These are phyloP conservation scores for Trissolcus japonicus DNA, from an alignment of 2,888 invertebrate genomes.

Conservation along the genomic window DNA sequence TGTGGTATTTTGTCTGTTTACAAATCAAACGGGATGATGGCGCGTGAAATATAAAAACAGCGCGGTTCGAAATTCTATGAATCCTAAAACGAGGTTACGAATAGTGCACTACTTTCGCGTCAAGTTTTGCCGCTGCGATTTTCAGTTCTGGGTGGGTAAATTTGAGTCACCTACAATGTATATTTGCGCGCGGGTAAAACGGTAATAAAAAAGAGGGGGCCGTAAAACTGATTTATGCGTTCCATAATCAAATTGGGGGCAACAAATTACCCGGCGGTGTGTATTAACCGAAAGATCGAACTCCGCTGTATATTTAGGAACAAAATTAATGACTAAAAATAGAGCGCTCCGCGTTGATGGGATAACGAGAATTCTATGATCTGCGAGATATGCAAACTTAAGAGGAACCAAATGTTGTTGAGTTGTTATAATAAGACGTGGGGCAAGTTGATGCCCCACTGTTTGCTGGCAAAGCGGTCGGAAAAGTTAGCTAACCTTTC, in stretches of 20 bases:
- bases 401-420: conserved; percentile 62
- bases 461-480: conserved; percentile 74
- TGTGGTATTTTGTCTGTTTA: conserved; percentile 10
- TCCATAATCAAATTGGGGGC: conserved; percentile 45
- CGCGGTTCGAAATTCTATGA: conserved; percentile 70
- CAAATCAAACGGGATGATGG: conserved; percentile 39
- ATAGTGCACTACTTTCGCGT: conserved; percentile 26
- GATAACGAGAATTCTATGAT: conserved; percentile 56
- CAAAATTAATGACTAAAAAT: conserved; percentile 51
- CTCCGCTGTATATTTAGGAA: conserved; percentile 37
- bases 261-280: conserved; percentile 13
- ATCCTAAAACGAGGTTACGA: conserved; percentile 49
- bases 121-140: conserved; percentile 41
- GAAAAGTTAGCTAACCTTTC: conserved; percentile 61
- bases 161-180: conserved; percentile 48
- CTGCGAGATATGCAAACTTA: conserved; percentile 53
- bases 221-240: conserved; percentile 57
- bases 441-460: conserved; percentile 75
- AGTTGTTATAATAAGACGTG: conserved; percentile 76
- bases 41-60: conserved; percentile 29
- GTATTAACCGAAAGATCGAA: conserved; percentile 17
- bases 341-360: conserved; percentile 44
- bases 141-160: conserved; percentile 46
- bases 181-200: conserved; percentile 22
- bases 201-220: conserved; percentile 32